phyloP scores from a whole-genome alignment of 2,888 invertebrate species.

The Agrotis puta region DNA sequence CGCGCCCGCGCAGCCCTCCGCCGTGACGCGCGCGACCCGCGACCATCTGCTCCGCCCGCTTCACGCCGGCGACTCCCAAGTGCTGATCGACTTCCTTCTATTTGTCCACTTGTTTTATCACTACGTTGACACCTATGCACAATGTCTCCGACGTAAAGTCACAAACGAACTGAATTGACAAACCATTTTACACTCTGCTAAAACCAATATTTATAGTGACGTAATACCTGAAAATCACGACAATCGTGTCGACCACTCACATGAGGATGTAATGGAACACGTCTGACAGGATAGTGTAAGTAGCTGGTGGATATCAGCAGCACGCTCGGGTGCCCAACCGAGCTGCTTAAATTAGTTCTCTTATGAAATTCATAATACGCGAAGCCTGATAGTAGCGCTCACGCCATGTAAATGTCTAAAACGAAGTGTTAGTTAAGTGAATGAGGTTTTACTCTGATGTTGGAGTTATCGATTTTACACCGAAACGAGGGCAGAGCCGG shows the following conservation, averaged over 20 bases:
- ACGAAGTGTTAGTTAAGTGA: conserved; percentile 44
- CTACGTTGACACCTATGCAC: conserved; percentile 69
- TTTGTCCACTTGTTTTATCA: conserved; percentile 71
- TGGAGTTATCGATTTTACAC: conserved; percentile 61
- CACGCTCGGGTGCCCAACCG: conserved; percentile 80
- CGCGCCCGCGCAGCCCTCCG: conserved; percentile 86
- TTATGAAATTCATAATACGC: conserved; percentile 78
- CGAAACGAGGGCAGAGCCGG: conserved; percentile 69
- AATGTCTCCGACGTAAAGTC: conserved; percentile 73
- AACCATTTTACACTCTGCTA: conserved; percentile 79
- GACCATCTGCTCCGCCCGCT: conserved; percentile 86
- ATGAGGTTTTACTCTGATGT: conserved; percentile 48
- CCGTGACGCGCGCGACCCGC: conserved; percentile 86
- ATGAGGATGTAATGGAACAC: conserved; percentile 71
- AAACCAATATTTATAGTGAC: conserved; percentile 76
- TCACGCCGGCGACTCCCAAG: conserved; percentile 70
- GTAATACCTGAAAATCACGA: conserved; percentile 76
- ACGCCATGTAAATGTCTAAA: conserved; percentile 37
- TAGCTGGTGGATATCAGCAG: conserved; percentile 69
- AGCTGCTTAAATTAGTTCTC: conserved; percentile 77
- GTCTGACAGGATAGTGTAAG: conserved; percentile 67
- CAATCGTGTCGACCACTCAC: conserved; percentile 72
- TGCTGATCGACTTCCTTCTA: conserved; percentile 63
- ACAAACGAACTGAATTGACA: conserved; percentile 71
- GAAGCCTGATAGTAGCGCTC: conserved; percentile 70